A percentile compares a stretch with the other conserved stretches of the same genome.
Conservation (phyloP, 1,140 invertebrate genomes). For the Magallana ariakensis region DNA sequence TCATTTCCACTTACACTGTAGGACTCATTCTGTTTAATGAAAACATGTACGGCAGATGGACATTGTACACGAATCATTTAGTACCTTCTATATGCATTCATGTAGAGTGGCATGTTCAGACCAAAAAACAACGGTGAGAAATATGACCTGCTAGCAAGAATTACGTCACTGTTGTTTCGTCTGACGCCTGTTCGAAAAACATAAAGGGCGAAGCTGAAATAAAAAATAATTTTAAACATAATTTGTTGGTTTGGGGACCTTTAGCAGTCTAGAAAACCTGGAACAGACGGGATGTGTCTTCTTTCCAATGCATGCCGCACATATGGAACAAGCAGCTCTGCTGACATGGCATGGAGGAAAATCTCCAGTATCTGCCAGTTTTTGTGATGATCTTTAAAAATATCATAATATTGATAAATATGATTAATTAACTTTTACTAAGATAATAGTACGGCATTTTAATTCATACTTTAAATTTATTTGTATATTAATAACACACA, state of each 20-base stretch:
- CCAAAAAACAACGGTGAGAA: constrained; percentile 40
- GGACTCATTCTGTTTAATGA: not conserved
- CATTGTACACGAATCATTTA: not conserved
- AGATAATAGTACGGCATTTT: not conserved
- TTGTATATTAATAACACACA: not conserved
- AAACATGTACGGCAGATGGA: not conserved
- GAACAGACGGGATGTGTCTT: too few species aligned
- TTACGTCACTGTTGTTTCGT: not conserved
- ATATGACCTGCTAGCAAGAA: constrained; percentile 6
- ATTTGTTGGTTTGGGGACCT: not conserved
- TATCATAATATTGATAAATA: too few species aligned
- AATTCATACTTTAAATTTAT: not conserved
- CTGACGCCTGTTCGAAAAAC: constrained; percentile 14
- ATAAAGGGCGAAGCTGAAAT: not conserved
- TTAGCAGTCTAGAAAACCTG: not conserved
- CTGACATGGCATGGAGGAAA: not conserved
- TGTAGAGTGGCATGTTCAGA: constrained; percentile 34
- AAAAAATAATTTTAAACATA: not conserved
- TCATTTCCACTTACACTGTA: constrained; percentile 6
- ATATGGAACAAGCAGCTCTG: not conserved
- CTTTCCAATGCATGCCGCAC: not conserved
- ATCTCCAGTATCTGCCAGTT: constrained; percentile 19
- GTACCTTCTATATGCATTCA: not conserved
- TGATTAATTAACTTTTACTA: too few species aligned
- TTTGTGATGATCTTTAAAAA: not conserved